These are phyloP conservation scores for Telmatochromis sp. DNA, from an alignment of 2,113 vertebrate species.

Conservation along the genomic window DNA sequence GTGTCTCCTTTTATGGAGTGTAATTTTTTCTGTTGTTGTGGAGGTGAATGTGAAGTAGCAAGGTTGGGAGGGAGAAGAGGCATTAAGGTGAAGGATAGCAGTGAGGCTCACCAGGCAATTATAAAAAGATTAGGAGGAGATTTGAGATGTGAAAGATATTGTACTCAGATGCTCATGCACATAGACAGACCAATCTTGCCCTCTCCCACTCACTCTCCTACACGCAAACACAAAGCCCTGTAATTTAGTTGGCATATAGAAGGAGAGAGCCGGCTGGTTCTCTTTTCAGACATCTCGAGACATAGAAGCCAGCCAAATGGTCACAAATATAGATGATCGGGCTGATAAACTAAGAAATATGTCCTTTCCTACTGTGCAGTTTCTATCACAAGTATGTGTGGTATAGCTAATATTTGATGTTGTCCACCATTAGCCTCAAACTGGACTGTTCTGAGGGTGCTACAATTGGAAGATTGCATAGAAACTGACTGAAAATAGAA, in stretches of 20 bases:
- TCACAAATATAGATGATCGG: not conserved
- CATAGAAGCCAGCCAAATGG: not conserved
- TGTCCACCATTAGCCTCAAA: not conserved
- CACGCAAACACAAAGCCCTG: conserved; percentile 14
- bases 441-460: not conserved
- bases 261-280: not conserved
- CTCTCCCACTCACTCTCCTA: conserved; percentile 15
- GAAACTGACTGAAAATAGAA: not conserved
- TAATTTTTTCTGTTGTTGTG: conserved; percentile 27
- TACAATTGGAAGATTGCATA: not conserved
- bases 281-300: not conserved
- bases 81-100: conserved; percentile 13
- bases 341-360: not conserved
- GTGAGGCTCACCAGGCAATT: conserved; percentile 57
- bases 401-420: not conserved
- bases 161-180: conserved; percentile 13
- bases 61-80: conserved; percentile 34
- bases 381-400: not conserved
- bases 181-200: conserved; percentile 8
- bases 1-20: not conserved
- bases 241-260: conserved; percentile 31
- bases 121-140: conserved; percentile 58
- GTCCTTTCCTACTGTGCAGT: not conserved
- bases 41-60: conserved; percentile 14
- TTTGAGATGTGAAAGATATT: conserved; percentile 37